Conservation (phyloP, 2,797 vertebrate species). For the Pipistrellus nathusii region DNA sequence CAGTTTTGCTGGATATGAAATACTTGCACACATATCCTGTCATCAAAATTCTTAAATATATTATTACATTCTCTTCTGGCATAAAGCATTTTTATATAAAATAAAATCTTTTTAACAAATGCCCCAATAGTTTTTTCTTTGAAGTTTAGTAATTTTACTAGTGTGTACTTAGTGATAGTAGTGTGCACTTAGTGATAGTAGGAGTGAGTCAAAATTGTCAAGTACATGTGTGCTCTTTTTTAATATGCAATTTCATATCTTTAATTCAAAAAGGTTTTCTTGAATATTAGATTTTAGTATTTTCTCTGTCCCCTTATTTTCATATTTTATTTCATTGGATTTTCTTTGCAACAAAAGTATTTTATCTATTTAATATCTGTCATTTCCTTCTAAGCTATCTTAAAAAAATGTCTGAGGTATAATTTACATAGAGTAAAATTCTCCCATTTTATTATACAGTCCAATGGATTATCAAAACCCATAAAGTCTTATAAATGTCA, state of each 20-base stretch:
- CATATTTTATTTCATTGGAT: background rate
- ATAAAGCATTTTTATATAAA: background rate
- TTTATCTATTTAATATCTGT: background rate
- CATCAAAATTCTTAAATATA: background rate
- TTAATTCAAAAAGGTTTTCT: background rate
- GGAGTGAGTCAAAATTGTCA: background rate
- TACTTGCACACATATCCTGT: background rate
- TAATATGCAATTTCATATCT: background rate
- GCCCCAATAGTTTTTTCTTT: background rate
- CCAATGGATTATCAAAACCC: background rate
- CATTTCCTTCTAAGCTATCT: background rate
- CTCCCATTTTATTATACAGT: background rate
- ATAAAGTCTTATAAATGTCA: background rate
- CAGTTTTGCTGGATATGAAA: constrained; percentile 46
- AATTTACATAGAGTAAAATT: constrained; percentile 10
- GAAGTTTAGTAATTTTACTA: background rate
- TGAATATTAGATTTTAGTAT: background rate
- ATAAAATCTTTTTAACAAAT: background rate
- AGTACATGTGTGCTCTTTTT: background rate
- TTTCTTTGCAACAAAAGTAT: background rate
- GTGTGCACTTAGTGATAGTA: background rate
- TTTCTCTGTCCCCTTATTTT: background rate
- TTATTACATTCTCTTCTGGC: background rate
- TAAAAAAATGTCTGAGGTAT: constrained; percentile 2
- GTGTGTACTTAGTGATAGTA: background rate